These are phyloP conservation scores for Phaethon lepturus DNA, from an alignment of 2,113 vertebrate genomes.

Conservation along the genomic window DNA sequence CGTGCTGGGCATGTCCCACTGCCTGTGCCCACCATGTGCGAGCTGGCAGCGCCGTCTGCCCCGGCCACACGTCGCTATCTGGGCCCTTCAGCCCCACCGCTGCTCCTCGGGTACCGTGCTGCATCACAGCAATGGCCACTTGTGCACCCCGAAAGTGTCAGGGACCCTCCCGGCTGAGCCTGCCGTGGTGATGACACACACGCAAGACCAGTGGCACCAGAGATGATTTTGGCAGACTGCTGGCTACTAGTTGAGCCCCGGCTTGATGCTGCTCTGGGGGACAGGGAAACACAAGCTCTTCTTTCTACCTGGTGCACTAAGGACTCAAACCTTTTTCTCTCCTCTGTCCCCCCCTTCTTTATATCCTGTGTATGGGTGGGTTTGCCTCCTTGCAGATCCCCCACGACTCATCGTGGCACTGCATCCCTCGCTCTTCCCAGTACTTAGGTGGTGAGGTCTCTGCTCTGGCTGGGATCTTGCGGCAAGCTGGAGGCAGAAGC, in stretches of 20 bases:
- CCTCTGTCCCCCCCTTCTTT: background rate
- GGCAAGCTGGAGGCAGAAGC: background rate
- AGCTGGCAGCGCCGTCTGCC: background rate
- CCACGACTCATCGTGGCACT: rapidly evolving
- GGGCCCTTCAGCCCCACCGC: background rate
- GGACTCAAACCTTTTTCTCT: background rate
- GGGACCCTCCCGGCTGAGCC: background rate
- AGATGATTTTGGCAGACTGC: background rate
- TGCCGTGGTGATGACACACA: rapidly evolving
- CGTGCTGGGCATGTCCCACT: background rate
- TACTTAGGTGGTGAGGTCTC: background rate
- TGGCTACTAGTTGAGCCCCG: background rate
- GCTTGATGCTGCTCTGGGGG: background rate
- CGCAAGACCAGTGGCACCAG: background rate
- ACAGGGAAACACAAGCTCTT: background rate
- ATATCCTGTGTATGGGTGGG: background rate
- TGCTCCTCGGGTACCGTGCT: background rate
- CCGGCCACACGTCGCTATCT: background rate
- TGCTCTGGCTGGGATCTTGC: background rate
- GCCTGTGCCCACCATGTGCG: background rate
- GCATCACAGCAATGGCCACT: background rate
- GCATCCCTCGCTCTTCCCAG: background rate
- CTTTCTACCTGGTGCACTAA: background rate
- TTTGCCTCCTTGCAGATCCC: background rate
- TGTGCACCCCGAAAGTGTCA: background rate